These are phyloP conservation scores for Ophion ellenae DNA, from an alignment of 2,888 invertebrate species.

Conservation along the genomic window DNA sequence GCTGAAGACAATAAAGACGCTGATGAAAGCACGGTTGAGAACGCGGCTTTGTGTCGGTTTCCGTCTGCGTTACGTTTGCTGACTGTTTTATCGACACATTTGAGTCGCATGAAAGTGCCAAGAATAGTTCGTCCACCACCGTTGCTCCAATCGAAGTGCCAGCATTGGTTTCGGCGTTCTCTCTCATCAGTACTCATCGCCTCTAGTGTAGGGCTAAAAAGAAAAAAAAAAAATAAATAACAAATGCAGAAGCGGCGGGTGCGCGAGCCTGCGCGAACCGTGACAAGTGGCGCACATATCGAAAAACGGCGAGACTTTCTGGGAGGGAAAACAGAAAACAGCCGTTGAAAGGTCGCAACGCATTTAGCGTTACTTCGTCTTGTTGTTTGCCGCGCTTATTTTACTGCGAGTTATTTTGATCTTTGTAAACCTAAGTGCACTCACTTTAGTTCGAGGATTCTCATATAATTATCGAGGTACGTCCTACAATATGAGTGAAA, in stretches of 20 bases:
- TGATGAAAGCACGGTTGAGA: too few relatives aligned
- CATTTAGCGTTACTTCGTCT: not conserved
- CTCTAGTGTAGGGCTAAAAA: not conserved
- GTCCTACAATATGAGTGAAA: not conserved
- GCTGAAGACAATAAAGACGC: too few relatives aligned
- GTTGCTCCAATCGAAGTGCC: not conserved
- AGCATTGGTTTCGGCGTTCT: not conserved
- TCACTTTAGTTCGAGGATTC: not conserved
- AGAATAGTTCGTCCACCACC: not conserved
- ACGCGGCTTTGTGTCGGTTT: too few relatives aligned
- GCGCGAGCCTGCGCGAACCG: conserved; percentile 14
- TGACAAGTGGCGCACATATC: conserved; percentile 52
- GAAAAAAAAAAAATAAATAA: not conserved
- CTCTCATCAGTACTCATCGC: not conserved
- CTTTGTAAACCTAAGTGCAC: not conserved
- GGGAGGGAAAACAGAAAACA: conserved; percentile 69
- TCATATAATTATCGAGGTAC: conserved; percentile 28
- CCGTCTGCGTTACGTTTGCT: too few relatives aligned
- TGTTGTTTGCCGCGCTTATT: conserved; percentile 2
- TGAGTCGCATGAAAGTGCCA: not conserved
- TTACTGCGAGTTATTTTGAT: conserved; percentile 1
- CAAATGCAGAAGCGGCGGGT: not conserved
- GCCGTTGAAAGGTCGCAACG: conserved; percentile 62
- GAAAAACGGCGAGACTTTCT: conserved; percentile 32
- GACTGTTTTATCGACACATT: too few relatives aligned